Base-by-base conservation (phyloP, 2,888 invertebrate genomes). In the Panorpa germanica region DNA sequence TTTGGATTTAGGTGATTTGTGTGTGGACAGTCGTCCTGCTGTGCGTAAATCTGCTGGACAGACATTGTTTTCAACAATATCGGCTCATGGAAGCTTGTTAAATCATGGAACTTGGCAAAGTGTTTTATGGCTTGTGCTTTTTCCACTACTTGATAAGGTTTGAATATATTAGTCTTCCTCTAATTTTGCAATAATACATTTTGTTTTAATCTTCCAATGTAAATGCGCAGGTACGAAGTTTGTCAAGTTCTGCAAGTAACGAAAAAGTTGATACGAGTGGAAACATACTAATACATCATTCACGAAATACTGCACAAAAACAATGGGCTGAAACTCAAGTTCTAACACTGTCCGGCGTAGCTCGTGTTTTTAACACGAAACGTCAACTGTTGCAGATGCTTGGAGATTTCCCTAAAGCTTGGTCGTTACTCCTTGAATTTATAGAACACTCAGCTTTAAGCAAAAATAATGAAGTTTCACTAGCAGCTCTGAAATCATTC, bases 291-390 rank as follows among this genome's bases (percentile, higher is more conserved):
- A 95, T 98, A 43, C 98, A 98, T 54, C 98, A 98, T 55, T 88
- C 95, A 2, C 66, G 98, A 34, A 96, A 98, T 53, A 98, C 98
- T 0, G 95, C 95, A 27, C 91, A 93, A 53, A 96, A 96, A 45
- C 96, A 96, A 47, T 96, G 95, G 95, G 91, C 95, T 1, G 95
- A 96, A 56, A 96, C 96, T 2, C 86, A 91, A 63, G 91, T 85
- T 21, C 52, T 88, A 35, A 85, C 86, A 0, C 53, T 90, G 9
- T 83, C 83, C 3, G 93, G 93, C 1, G 91, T 93, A 12, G 86
- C 90, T 1, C 65, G 91, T 37, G 49, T 68, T 9, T 93, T 95
- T 55, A 88, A 90, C 49, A 82, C 86, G 1, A 82, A 93, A 50
- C 70, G 88, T 40, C 77, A 76, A 43, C 61, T 88, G 29, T 61